Evolutionary conservation across 2,113 vertebrate species (phyloP).

Genomic region (Maccullochella peelii): DNA sequence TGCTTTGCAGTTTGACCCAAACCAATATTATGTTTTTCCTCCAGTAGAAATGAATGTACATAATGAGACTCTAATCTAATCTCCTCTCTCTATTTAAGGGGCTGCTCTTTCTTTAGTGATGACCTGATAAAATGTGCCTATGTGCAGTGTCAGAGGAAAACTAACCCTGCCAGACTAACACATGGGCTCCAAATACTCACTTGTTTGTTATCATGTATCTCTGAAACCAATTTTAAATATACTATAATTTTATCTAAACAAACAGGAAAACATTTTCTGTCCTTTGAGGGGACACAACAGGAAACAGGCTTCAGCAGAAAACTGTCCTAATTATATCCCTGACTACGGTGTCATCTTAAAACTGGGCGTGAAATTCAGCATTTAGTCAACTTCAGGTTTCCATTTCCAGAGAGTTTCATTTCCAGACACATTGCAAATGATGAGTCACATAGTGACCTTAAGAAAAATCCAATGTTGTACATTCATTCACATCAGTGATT

Average conservation of each 20-base stretch:
- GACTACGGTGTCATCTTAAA: background rate
- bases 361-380: background rate
- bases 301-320: slow-evolving; percentile 3
- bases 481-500: background rate
- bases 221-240: slow-evolving; percentile 10
- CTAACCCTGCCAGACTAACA: background rate
- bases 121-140: slow-evolving; percentile 4
- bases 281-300: background rate
- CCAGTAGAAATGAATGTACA: background rate
- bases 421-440: background rate
- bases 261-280: slow-evolving; percentile 6
- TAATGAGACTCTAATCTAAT: background rate
- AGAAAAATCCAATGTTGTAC: background rate
- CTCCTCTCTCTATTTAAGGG: background rate
- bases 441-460: slow-evolving; percentile 3
- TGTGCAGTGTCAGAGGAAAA: background rate
- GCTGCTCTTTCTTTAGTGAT: background rate
- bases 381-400: background rate
- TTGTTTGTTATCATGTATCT: background rate
- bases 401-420: background rate
- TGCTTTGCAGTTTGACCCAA: background rate
- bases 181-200: background rate
- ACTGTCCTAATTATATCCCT: no score
- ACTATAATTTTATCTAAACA: background rate
- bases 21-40: background rate